Percentiles rank a stretch among this genome's conserved stretches.
Conservation (phyloP, 2,797 vertebrate genomes). For the Telmatherina bonti region DNA sequence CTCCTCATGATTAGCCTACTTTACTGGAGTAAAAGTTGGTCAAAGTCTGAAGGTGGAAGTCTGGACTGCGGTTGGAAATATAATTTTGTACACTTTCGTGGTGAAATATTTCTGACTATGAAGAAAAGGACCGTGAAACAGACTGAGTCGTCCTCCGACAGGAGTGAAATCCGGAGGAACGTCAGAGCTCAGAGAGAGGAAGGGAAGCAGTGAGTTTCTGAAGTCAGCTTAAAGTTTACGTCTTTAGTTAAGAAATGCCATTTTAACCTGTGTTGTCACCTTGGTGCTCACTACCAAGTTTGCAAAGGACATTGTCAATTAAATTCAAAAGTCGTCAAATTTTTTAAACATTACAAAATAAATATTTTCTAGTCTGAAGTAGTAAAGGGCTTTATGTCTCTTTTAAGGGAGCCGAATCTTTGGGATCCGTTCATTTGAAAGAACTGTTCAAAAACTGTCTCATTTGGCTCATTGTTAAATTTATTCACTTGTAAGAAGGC, state of each 20-base stretch:
- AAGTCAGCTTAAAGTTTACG: background rate
- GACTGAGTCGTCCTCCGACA: background rate
- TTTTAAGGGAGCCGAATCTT: too few species aligned
- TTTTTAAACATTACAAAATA: too few species aligned
- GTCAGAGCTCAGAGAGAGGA: background rate
- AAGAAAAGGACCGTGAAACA: slow-evolving; percentile 46
- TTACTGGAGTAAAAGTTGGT: slow-evolving; percentile 19
- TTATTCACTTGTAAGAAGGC: too few species aligned
- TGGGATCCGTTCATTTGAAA: too few species aligned
- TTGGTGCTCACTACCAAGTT: background rate
- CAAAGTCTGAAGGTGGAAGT: background rate
- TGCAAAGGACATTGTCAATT: too few species aligned
- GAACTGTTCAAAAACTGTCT: too few species aligned
- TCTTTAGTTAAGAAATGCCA: background rate
- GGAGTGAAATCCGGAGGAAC: background rate
- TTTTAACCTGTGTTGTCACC: background rate
- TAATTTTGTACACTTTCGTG: background rate
- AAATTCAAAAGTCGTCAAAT: too few species aligned
- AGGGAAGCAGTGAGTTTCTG: slow-evolving; percentile 43
- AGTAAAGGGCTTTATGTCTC: too few species aligned
- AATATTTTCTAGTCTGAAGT: too few species aligned
- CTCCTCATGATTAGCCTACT: accelerated
- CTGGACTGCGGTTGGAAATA: accelerated
- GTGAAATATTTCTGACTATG: slow-evolving; percentile 2
- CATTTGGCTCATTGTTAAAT: too few species aligned